phyloP scores from a whole-genome alignment of 2,888 invertebrate species.

The Agrochola litura region DNA sequence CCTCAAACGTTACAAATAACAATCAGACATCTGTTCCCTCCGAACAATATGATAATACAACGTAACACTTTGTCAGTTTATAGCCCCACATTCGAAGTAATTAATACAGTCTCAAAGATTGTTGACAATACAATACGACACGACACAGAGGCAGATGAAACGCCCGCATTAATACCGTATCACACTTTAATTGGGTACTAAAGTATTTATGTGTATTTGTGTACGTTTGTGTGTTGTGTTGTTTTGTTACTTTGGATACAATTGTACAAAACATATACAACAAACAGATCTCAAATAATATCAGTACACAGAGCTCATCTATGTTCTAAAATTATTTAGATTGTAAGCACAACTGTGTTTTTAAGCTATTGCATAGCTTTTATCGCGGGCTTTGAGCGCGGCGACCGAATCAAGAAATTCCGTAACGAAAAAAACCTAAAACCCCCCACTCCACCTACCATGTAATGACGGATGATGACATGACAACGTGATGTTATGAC shows the following conservation, averaged over 20 bases:
- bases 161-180: slow-evolving; percentile 23
- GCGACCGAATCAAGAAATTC: no score
- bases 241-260: background rate
- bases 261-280: background rate
- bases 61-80: slow-evolving; percentile 11
- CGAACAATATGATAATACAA: slow-evolving; percentile 11
- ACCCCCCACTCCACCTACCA: no score
- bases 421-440: no score
- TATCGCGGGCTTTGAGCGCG: no score
- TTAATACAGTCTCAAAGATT: slow-evolving; percentile 48
- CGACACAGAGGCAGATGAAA: slow-evolving; percentile 1
- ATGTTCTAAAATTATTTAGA: background rate
- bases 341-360: background rate
- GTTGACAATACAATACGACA: slow-evolving; percentile 31
- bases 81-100: slow-evolving; percentile 25
- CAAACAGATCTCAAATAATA: background rate
- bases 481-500: no score
- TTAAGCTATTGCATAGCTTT: no score
- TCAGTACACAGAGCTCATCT: background rate
- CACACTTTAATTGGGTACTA: slow-evolving; percentile 32
- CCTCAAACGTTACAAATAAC: background rate
- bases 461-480: no score
- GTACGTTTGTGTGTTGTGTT: background rate
- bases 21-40: background rate
- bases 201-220: slow-evolving; percentile 15